These are phyloP conservation scores for Morus bassanus DNA, from an alignment of 2,797 vertebrate genomes.

Conservation along the genomic window DNA sequence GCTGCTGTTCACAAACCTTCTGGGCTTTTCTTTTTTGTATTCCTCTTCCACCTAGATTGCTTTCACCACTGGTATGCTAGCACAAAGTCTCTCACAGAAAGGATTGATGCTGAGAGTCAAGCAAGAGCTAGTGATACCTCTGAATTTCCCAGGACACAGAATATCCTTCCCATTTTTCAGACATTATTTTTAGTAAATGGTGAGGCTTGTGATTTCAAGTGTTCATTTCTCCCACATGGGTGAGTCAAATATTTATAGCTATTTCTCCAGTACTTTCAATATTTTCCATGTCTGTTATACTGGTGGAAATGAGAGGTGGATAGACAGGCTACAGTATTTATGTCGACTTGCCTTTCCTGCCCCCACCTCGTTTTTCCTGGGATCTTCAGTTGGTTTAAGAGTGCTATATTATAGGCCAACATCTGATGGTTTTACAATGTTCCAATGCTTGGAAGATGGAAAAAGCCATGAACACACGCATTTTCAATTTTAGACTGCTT, in stretches of 20 bases:
- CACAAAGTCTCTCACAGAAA: background rate
- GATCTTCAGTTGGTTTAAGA: background rate
- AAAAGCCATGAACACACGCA: background rate
- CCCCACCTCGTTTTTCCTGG: background rate
- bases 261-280: conserved; percentile 31
- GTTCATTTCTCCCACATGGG: background rate
- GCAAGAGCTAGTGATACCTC: background rate
- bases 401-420: background rate
- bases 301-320: background rate
- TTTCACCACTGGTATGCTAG: background rate
- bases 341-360: background rate
- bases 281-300: background rate
- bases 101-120: background rate
- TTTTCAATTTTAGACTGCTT: background rate
- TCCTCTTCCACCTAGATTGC: background rate
- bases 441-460: background rate
- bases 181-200: conserved; percentile 43
- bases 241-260: conserved; percentile 37
- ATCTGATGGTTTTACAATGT: background rate
- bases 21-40: background rate
- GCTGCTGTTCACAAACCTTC: background rate
- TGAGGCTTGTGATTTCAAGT: conserved; percentile 32
- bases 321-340: background rate
- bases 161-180: conserved; percentile 18
- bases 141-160: background rate